Base-by-base conservation (phyloP, 2,113 vertebrate species). In the Castor canadensis region DNA sequence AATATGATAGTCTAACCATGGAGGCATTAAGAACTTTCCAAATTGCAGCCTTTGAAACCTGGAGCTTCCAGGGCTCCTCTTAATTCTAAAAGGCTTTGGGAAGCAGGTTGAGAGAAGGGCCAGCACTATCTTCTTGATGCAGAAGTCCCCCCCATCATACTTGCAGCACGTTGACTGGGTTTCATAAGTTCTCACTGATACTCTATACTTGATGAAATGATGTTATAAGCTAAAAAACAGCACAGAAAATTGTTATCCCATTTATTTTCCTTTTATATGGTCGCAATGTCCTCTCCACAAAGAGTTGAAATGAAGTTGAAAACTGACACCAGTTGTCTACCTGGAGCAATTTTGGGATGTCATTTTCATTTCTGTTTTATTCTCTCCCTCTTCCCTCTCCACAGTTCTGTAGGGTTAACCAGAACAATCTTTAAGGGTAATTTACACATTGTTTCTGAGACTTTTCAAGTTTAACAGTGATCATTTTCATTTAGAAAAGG, bases 231-330 rank as follows among this genome's bases (percentile, higher is more conserved):
- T 79, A 43, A 73, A 73, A 47, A 12, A 62, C 40, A 67, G 35
- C 38, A 49, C 11, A 45, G 71, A 84, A 64, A 75, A 40, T 30
- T 43, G n/a, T 40, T 20, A 40, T 88, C 38, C 28, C 13, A 13
- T 47, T 71, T 32, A 12, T 60, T 93, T 75, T 71, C 30, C 38
- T 86, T 93, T 52, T 49, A 49, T 71, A 0, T 47, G 10, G 16
- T 32, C 40, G 77, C 60, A 76, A 87, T 20, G 58, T 56, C 6
- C 2, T 89, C 35, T 94, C 10, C 17, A 71, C 17, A 71, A 93
- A 69, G 20, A 49, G 66, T 80, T 91, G 66, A 94, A 90, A 88
- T 67, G 82, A 96, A 95, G 28, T 93, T 85, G 64, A 97, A 94
- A 91, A 38, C 12, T 81, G 38, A 89, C 81, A 89, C 89, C 87